Evolutionary conservation across 1,140 invertebrate genomes (phyloP).

Genomic region (Akabosia matsudoensis): DNA sequence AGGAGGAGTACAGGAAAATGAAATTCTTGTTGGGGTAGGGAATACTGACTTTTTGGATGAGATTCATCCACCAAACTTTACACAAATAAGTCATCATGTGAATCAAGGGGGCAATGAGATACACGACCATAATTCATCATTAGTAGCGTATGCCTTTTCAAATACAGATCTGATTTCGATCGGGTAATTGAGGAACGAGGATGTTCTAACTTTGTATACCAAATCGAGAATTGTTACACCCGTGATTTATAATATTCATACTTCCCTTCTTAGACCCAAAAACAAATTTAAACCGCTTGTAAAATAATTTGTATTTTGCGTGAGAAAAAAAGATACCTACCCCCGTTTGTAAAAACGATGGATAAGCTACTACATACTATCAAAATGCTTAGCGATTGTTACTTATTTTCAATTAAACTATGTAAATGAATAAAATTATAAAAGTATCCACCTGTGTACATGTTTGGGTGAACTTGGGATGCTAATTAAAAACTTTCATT

Average conservation of each 20-base stretch:
- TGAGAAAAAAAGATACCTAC: too few species aligned
- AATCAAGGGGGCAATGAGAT: neutral
- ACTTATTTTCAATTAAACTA: too few species aligned
- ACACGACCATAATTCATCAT: neutral
- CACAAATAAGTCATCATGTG: neutral
- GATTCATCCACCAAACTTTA: neutral
- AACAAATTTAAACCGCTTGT: too few species aligned
- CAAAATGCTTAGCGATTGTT: too few species aligned
- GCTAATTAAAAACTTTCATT: too few species aligned
- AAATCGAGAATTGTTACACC: too few species aligned
- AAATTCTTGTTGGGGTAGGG: conserved; percentile 38
- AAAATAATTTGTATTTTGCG: too few species aligned
- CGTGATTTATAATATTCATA: neutral
- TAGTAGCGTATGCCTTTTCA: neutral
- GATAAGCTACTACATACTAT: too few species aligned
- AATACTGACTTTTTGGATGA: neutral
- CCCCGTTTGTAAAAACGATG: too few species aligned
- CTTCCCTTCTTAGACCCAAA: neutral
- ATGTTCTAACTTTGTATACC: neutral
- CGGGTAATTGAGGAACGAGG: conserved; percentile 54
- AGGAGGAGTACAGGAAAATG: neutral
- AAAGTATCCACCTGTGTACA: too few species aligned
- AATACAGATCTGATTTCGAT: conserved; percentile 1
- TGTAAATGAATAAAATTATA: too few species aligned
- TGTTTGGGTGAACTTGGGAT: too few species aligned